Evolutionary conservation across 2,888 invertebrate species (phyloP), one percentile per base, ranked within the genome.

Genomic region (Hymenopus coronatus): DNA sequence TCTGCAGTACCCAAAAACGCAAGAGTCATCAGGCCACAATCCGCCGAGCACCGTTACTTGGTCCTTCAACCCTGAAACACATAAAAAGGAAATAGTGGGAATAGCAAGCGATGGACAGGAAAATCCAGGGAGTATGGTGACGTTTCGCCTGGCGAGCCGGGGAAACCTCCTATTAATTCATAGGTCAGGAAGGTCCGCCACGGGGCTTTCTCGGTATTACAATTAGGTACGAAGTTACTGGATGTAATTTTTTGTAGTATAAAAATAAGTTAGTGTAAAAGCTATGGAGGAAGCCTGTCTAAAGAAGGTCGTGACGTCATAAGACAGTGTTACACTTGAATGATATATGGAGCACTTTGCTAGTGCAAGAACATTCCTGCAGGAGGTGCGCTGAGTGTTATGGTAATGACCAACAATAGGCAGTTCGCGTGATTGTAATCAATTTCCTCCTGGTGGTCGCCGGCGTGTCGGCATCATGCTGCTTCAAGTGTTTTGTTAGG

Each of bases 361-460:
- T 40, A 40, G 40, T 40, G 40, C 40, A 40, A 40, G 40, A 40
- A 40, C 40, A 70, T 70, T 70, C 54, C 54, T 70, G 54, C 54
- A 70, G 54, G 54, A 70, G 54, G 25, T 25, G 54, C 54, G 54
- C 54, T 70, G 54, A 70, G 54, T 70, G 54, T 70, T 70, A 70
- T 70, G 54, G 54, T 70, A 70, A 70, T 70, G 25, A 70, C 54
- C 54, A 70, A 70, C 86, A 81, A 86, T 81, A 86, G 28, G 86
- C 54, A 81, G 15, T 86, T 86, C 28, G 86, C 86, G 86, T 86
- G 86, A 30, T 30, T 28, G 81, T 54, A 86, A 86, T 86, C 86
- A 86, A 86, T 86, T 86, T 86, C 86, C 86, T 86, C 54, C 54
- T 25, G 15, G 54, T 70, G 54, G 54, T 70, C 54, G 54, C 54